phyloP scores from a whole-genome alignment of 2,797 vertebrate genomes.

The Picus viridis region DNA sequence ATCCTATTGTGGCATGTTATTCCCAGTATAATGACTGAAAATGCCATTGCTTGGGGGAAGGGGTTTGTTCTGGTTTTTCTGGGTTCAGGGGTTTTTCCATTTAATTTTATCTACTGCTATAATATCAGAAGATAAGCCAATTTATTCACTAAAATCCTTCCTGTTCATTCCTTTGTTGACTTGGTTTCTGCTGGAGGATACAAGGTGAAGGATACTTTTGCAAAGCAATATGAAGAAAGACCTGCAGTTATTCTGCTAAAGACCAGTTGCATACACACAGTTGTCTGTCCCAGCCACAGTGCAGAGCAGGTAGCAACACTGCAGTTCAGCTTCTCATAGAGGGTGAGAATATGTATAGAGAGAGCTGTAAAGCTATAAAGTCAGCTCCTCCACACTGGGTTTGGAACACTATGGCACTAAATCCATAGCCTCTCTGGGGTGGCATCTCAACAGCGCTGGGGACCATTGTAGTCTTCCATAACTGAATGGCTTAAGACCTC shows the following conservation, averaged over 20 bases:
- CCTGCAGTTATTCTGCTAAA: not conserved
- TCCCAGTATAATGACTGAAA: slow-evolving; percentile 27
- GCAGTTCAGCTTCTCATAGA: not conserved
- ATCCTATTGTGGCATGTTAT: slow-evolving; percentile 41
- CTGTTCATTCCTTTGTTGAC: not conserved
- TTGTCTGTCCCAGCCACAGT: not conserved
- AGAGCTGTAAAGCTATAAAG: not conserved
- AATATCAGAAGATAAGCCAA: not conserved
- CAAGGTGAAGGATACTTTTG: not conserved
- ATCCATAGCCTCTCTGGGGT: not conserved
- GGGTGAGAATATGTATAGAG: not conserved
- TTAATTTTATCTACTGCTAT: not conserved
- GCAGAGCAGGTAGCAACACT: not conserved
- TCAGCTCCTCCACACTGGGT: fast-evolving
- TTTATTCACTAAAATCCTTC: not conserved
- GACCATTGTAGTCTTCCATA: not conserved
- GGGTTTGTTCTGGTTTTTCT: not conserved
- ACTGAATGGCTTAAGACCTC: not conserved
- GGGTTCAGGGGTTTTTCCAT: not conserved
- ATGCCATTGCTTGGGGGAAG: not conserved
- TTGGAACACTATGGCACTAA: not conserved
- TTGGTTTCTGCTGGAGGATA: not conserved
- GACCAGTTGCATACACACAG: not conserved
- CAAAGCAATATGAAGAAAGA: not conserved
- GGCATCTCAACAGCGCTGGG: not conserved